Evolutionary conservation across 2,888 invertebrate genomes (phyloP), one percentile per base, ranked within the genome.

Genomic region (Penaeus monodon): DNA sequence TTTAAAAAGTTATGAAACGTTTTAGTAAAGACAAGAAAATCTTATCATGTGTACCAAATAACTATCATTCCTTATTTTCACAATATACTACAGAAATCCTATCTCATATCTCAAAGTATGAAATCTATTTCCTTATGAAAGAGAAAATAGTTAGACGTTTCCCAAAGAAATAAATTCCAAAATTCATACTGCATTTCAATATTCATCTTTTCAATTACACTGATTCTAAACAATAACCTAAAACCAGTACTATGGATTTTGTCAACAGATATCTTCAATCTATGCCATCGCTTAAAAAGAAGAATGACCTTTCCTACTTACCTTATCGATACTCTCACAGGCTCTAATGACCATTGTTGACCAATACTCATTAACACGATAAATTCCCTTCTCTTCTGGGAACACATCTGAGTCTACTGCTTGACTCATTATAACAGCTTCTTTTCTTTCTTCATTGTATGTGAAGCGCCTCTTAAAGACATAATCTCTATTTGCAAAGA

Each of bases 401-500:
- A 94, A 95, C 92, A 97, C 57, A 12, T 83, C 70, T 0, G 82
- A 96, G 65, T 94, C 93, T 38, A 96, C 88, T 29, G 91, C 90
- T 88, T 90, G 89, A 90, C 95, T 96, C 80, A 96, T 93, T 82
- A 96, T 94, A 66, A 95, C 93, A 87, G 95, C 94, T 2, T 94
- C 92, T 88, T 94, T 94, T 24, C 93, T 93, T 1, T 93, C 92
- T n/a, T 93, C 92, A 91, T 95, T 94, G 33, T 94, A 90, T 65
- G 91, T 84, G 88, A 95, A 95, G 0, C 96, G 94, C 0, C 97
- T 94, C 89, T 96, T 95, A 92, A 96, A 97, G 0, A 97, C 96
- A 92, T 97, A 97, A 92, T 97, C 97, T 88, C 97, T 94, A 92
- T 97, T 97, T 10, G 96, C 94, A 92, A 97, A 97, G 90, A 97